phyloP scores from a whole-genome alignment of 2,888 invertebrate genomes.

The Ennomos erosarius region DNA sequence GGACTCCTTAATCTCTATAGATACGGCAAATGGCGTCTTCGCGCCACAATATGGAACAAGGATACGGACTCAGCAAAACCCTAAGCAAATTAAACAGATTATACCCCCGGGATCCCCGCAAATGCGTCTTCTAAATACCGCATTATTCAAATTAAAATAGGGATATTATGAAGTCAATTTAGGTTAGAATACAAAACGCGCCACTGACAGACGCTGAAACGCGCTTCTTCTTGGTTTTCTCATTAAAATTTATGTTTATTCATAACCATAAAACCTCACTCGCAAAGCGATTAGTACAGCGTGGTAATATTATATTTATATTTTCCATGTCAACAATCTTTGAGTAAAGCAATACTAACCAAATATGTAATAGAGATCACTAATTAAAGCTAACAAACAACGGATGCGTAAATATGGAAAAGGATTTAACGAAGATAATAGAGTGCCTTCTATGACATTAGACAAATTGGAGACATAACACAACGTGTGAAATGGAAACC shows the following conservation, averaged over 20 bases:
- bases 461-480: conserved; percentile 27
- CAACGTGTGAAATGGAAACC: conserved; percentile 28
- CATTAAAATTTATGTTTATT: conserved; percentile 53
- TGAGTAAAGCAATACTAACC: conserved; percentile 3
- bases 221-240: conserved; percentile 47
- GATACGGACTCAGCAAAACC: conserved; percentile 44
- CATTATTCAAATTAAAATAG: conserved; percentile 66
- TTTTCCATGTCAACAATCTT: conserved; percentile 18
- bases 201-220: conserved; percentile 33
- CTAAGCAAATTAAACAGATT: conserved; percentile 58
- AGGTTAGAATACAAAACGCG: conserved; percentile 48
- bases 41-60: conserved; percentile 37
- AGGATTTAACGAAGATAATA: not conserved
- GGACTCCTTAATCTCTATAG: conserved; percentile 39
- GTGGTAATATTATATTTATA: conserved; percentile 19
- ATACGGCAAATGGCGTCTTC: conserved; percentile 33
- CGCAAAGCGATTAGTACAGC: conserved; percentile 30
- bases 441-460: not conserved
- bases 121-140: conserved; percentile 51
- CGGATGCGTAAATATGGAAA: not conserved
- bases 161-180: conserved; percentile 60
- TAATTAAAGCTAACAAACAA: conserved; percentile 2
- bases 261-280: conserved; percentile 49
- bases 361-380: not conserved
- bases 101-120: conserved; percentile 45